Evolutionary conservation across 2,113 vertebrate genomes (phyloP).

Genomic region (Mesocricetus auratus): DNA sequence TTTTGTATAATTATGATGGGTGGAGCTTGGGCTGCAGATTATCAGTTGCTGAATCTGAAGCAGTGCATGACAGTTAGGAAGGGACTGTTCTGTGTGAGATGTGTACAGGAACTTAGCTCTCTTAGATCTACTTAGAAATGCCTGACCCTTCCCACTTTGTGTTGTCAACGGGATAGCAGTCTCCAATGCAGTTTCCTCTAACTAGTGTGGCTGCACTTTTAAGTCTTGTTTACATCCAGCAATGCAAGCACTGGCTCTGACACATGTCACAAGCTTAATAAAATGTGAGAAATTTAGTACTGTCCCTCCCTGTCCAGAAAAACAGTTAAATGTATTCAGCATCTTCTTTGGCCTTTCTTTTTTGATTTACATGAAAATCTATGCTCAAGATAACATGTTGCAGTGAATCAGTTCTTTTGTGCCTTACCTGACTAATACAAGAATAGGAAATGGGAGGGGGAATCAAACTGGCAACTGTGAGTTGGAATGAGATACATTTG

Average conservation of each 20-base stretch:
- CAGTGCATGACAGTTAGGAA: neutral
- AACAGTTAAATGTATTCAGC: neutral
- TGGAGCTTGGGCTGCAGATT: neutral
- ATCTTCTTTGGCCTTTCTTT: slow-evolving; percentile 7
- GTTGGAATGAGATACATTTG: neutral
- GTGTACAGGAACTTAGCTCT: neutral
- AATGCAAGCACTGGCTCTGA: slow-evolving; percentile 4
- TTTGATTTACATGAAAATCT: slow-evolving; percentile 54
- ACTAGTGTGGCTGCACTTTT: neutral
- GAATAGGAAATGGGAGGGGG: neutral
- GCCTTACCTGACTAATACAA: neutral
- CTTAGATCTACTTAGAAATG: neutral
- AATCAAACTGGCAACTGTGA: neutral
- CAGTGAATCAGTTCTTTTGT: slow-evolving; percentile 20
- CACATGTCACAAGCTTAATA: neutral
- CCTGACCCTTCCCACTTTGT: neutral
- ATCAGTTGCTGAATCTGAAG: slow-evolving; percentile 32
- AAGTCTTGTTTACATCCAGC: slow-evolving; percentile 37
- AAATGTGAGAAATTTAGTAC: slow-evolving; percentile 14
- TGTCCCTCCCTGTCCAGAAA: neutral
- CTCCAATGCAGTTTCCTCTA: slow-evolving; percentile 32
- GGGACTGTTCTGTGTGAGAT: neutral
- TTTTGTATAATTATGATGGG: slow-evolving; percentile 30
- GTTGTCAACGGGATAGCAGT: neutral
- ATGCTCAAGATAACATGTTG: slow-evolving; percentile 21